Percentiles rank a stretch among this genome's conserved stretches.
phyloP scores from a whole-genome alignment of 2,888 invertebrate genomes.

The Plebejus anna region DNA sequence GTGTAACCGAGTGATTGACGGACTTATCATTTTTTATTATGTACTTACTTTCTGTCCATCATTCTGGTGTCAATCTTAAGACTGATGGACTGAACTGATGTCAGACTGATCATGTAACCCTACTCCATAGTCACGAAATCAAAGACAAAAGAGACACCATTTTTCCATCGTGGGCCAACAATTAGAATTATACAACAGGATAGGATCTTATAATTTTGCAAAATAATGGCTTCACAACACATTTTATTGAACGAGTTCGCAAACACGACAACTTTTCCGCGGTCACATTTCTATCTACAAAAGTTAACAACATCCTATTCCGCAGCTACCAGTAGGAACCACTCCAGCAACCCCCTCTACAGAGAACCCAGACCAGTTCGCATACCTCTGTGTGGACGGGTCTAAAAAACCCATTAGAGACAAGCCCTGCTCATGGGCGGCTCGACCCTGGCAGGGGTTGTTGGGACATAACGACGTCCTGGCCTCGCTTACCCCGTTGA shows the following conservation, averaged over 20 bases:
- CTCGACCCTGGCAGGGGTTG: constrained; percentile 91
- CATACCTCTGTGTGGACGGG: constrained; percentile 90
- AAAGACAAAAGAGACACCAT: too few relatives aligned
- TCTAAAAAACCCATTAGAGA: constrained; percentile 83
- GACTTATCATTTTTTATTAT: too few relatives aligned
- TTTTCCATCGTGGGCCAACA: too few relatives aligned
- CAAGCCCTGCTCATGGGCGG: constrained; percentile 88
- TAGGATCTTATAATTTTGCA: background rate
- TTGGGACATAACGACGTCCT: constrained; percentile 83
- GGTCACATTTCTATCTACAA: background rate
- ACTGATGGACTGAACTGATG: too few relatives aligned
- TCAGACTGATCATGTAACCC: too few relatives aligned
- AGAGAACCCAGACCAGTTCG: constrained; percentile 83
- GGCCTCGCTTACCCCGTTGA: constrained; percentile 72
- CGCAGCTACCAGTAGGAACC: constrained; percentile 81
- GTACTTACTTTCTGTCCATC: too few relatives aligned
- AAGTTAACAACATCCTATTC: background rate
- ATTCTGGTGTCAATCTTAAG: too few relatives aligned
- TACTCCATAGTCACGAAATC: too few relatives aligned
- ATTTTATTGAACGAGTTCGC: too few relatives aligned
- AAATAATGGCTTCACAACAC: background rate
- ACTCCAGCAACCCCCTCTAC: constrained; percentile 77
- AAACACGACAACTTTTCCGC: too few relatives aligned
- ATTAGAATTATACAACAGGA: too few relatives aligned
- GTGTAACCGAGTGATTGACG: too few relatives aligned